Base-by-base conservation (phyloP, 2,888 invertebrate species). In the Idaea biselata region DNA sequence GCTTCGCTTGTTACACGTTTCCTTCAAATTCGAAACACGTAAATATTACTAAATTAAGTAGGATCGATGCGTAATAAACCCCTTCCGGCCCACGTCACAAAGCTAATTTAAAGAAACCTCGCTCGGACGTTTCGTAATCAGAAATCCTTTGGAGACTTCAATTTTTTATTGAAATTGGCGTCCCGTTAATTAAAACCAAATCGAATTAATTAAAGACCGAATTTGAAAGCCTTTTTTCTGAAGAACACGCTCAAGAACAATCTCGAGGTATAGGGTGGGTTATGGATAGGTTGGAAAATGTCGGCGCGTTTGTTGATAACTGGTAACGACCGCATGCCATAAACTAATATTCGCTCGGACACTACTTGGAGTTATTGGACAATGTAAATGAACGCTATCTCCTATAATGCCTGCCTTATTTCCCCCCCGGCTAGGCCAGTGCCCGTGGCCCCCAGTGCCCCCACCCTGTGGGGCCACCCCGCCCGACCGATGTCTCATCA, bases 311-410 rank as follows among this genome's bases (percentile, higher is more conserved):
- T 56, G n/a, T 14, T 54, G 55, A 25, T 60, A 44, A 58, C 16
- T 33, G n/a, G 31, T 58, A 67, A 63, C 79, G 67, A 63, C 79
- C 81, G 84, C 84, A 84, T 83, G 81, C 84, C 85, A 86, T 91
- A 91, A 91, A 91, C 91, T 91, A 90, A 92, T 91, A 91, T 89
- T 89, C 88, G 87, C 83, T 87, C 85, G 91, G 91, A 89, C 92
- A 91, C 90, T 90, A 91, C 91, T 93, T 90, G 89, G 88, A 93
- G 91, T 91, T 93, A 93, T 93, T 91, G 93, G 90, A 93, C 92
- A 93, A 93, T 93, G 93, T 93, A 93, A 93, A 93, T 93, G 93
- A 93, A 93, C 91, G 89, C 89, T 92, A 90, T 89, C 89, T 90
- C 87, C 91, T 89, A 91, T 92, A 92, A 92, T 93, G 92, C 91